These are phyloP conservation scores for Quadroppia sp. DNA, from an alignment of 2,888 invertebrate species.

Conservation along the genomic window DNA sequence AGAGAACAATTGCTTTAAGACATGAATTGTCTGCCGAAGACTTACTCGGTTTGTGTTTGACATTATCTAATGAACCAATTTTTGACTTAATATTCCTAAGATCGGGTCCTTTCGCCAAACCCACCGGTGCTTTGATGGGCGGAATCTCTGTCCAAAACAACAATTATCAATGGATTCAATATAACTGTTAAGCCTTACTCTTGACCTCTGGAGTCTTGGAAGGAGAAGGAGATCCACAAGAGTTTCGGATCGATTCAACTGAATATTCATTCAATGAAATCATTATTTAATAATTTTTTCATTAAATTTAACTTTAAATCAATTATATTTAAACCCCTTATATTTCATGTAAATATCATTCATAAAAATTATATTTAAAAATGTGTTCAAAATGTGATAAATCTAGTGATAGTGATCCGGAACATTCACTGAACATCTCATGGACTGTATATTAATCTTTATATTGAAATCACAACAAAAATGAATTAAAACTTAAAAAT, in stretches of 20 bases:
- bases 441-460: too few species aligned
- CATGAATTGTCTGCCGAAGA: not conserved
- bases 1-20: not conserved
- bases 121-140: constrained; percentile 89
- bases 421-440: too few species aligned
- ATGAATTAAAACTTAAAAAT: too few species aligned
- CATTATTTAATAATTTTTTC: not conserved
- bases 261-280: not conserved
- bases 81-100: constrained; percentile 85
- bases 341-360: too few species aligned
- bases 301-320: not conserved
- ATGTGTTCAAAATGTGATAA: too few species aligned
- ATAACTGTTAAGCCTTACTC: not conserved
- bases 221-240: constrained; percentile 19
- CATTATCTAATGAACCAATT: constrained; percentile 85
- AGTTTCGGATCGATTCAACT: constrained; percentile 8
- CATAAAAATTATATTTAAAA: too few species aligned
- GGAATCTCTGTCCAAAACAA: constrained; percentile 64
- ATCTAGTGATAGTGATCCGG: too few species aligned
- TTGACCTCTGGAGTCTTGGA: constrained; percentile 15
- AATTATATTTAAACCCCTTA: too few species aligned
- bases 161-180: not conserved
- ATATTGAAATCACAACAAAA: too few species aligned
- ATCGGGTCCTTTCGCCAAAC: constrained; percentile 85
- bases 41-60: constrained; percentile 75